phyloP scores from a whole-genome alignment of 2,113 vertebrate genomes.

The Acinonyx jubatus region DNA sequence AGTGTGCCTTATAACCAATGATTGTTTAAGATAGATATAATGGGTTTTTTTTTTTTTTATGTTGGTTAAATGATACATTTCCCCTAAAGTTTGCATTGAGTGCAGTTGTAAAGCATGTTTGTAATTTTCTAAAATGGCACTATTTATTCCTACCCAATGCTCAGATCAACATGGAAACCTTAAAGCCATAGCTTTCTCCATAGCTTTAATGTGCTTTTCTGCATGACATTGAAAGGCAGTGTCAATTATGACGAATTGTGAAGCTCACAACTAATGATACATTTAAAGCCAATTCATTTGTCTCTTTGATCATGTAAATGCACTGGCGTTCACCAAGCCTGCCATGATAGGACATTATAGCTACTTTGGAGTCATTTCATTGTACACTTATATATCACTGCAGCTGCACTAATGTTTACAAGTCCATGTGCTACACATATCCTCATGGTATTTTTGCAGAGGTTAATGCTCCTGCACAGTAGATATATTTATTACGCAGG shows the following conservation, averaged over 20 bases:
- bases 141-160: background rate
- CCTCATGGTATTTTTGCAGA: constrained; percentile 62
- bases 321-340: constrained; percentile 61
- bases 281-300: constrained; percentile 79
- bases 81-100: constrained; percentile 2
- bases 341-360: constrained; percentile 64
- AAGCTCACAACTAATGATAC: constrained; percentile 68
- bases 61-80: background rate
- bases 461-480: constrained; percentile 57
- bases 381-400: constrained; percentile 57
- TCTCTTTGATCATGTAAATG: constrained; percentile 71
- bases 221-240: constrained; percentile 49
- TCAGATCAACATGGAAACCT: background rate
- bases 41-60: background rate
- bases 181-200: background rate
- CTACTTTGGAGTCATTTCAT: constrained; percentile 69
- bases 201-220: constrained; percentile 13
- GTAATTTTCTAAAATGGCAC: background rate
- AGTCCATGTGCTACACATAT: constrained; percentile 50
- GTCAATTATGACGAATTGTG: constrained; percentile 68
- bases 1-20: background rate
- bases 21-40: background rate
- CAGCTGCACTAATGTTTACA: constrained; percentile 69
- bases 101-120: background rate
- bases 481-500: constrained; percentile 62